Conservation (phyloP, 2,113 vertebrate genomes). For the Tyto alba region DNA sequence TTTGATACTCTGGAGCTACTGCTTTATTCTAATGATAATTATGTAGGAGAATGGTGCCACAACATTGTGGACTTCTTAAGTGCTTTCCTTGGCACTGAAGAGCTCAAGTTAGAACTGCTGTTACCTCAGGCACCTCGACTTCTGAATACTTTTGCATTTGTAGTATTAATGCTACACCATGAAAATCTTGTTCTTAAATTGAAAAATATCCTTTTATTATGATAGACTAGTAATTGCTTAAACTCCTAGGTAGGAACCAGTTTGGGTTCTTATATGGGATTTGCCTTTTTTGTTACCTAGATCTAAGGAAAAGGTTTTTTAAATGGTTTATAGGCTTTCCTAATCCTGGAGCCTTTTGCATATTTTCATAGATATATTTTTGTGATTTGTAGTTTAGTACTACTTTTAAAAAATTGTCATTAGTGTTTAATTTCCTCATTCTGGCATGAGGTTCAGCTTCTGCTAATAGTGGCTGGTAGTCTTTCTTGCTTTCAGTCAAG, state of each 20-base stretch:
- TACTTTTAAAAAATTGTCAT: not conserved
- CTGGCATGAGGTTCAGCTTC: not conserved
- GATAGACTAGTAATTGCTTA: not conserved
- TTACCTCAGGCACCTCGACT: not conserved
- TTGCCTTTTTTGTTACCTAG: not conserved
- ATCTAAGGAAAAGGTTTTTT: not conserved
- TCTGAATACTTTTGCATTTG: not conserved
- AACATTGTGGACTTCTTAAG: not conserved
- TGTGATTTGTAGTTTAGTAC: not conserved
- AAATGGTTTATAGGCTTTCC: not conserved
- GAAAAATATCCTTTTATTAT: not conserved
- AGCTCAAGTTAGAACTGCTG: not conserved
- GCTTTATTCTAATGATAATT: not conserved
- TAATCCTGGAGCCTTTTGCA: not conserved
- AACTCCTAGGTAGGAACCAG: not conserved
- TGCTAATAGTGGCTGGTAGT: not conserved
- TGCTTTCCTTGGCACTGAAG: not conserved
- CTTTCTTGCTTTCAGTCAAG: not conserved
- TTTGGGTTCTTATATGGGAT: not conserved
- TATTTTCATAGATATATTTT: not conserved
- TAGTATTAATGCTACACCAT: not conserved
- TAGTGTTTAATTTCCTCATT: not conserved
- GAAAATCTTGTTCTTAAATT: not conserved
- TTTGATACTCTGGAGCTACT: not conserved
- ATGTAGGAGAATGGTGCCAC: not conserved